phyloP scores from a whole-genome alignment of 2,113 vertebrate genomes.

The Glaucidium brasilianum region DNA sequence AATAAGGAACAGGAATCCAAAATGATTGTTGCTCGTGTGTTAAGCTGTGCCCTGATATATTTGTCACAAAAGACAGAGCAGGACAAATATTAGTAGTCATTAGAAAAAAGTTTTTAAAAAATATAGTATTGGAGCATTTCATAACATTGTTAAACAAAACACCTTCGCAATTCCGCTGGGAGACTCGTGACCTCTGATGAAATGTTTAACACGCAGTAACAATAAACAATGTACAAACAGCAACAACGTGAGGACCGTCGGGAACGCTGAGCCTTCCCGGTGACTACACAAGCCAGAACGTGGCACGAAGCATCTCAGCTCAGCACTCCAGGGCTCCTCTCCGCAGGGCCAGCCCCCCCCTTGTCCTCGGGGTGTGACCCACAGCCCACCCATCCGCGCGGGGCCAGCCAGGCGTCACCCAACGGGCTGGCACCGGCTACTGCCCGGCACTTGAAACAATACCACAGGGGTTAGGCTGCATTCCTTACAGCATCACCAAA shows the following conservation, averaged over 20 bases:
- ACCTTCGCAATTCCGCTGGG: not conserved
- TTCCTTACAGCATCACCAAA: not conserved
- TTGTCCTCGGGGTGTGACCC: not conserved
- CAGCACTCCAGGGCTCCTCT: not conserved
- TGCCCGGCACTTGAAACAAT: no score
- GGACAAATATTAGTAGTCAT: no score
- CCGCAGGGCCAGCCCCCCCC: not conserved
- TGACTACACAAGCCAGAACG: not conserved
- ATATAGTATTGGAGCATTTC: not conserved
- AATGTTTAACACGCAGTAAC: not conserved
- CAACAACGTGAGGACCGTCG: not conserved
- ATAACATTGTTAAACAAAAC: not conserved
- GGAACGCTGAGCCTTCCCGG: not conserved
- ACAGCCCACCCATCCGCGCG: fast-evolving
- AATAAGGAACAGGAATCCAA: not conserved
- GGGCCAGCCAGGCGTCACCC: not conserved
- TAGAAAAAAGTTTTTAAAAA: not conserved
- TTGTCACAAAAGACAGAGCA: not conserved
- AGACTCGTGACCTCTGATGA: not conserved
- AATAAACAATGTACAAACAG: not conserved
- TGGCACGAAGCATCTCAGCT: not conserved
- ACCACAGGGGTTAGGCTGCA: not conserved
- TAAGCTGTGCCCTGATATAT: not conserved
- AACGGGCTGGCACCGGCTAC: no score
- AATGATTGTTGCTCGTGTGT: fast-evolving